A percentile compares a stretch with the other conserved stretches of the same genome.
Conservation (phyloP, 2,888 invertebrate genomes). For the Nysson spinosus region DNA sequence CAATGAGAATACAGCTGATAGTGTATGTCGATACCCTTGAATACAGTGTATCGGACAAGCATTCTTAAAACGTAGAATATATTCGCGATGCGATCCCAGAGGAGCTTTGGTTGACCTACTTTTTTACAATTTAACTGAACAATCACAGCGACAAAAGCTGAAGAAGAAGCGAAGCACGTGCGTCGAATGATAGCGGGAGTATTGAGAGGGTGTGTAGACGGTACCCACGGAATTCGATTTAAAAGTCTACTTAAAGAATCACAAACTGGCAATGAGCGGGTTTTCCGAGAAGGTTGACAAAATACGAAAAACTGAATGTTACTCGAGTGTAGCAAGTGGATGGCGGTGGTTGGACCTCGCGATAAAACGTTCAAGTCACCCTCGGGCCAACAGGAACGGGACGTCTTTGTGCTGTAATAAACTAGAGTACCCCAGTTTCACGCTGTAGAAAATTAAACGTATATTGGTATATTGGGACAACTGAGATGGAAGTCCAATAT, state of each 20-base stretch:
- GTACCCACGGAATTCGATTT: background rate
- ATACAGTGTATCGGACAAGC: too few relatives aligned
- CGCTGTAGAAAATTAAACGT: constrained; percentile 22
- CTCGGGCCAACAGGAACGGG: constrained; percentile 6
- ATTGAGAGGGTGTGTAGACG: background rate
- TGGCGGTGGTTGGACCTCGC: background rate
- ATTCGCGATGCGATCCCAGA: too few relatives aligned
- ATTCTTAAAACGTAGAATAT: too few relatives aligned
- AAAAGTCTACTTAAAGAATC: background rate
- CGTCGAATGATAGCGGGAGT: background rate
- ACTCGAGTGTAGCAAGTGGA: background rate
- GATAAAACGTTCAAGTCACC: constrained; percentile 2
- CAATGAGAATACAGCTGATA: too few relatives aligned
- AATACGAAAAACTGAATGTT: background rate
- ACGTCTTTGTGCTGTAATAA: constrained; percentile 25
- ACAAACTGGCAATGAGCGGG: background rate
- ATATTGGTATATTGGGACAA: constrained; percentile 1
- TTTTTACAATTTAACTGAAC: too few relatives aligned
- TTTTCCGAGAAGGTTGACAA: background rate
- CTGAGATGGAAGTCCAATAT: background rate
- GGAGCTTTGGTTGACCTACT: too few relatives aligned
- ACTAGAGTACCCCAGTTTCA: constrained; percentile 7
- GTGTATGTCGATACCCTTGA: too few relatives aligned
- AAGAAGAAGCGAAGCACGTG: background rate
- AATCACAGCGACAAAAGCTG: background rate